Conservation (phyloP, 1,140 invertebrate species). For the Agraylea sexmaculata region DNA sequence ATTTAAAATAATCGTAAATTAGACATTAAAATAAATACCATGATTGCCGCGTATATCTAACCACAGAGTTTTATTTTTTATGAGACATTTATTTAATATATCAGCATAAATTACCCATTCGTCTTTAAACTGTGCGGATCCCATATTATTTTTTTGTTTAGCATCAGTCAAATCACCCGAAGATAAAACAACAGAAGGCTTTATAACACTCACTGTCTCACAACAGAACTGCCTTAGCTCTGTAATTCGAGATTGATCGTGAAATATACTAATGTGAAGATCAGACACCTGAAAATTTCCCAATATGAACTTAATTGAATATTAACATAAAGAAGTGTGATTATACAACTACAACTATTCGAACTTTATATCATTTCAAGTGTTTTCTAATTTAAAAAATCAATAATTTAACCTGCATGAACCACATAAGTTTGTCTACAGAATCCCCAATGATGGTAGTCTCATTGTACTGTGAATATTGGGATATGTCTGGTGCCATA, state of each 20-base stretch:
- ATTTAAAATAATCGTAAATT: slow-evolving; percentile 12
- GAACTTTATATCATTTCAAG: slow-evolving; percentile 1
- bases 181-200: slow-evolving; percentile 70
- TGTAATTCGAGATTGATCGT: slow-evolving; percentile 58
- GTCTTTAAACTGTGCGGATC: slow-evolving; percentile 67
- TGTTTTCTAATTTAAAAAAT: slow-evolving; percentile 6
- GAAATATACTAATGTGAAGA: slow-evolving; percentile 79
- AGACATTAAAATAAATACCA: slow-evolving; percentile 46
- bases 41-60: slow-evolving; percentile 91
- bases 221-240: slow-evolving; percentile 75
- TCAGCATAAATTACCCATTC: slow-evolving; percentile 79
- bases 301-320: neutral
- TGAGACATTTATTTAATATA: slow-evolving; percentile 54
- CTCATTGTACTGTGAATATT: too few species aligned
- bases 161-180: slow-evolving; percentile 87
- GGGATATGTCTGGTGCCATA: too few species aligned
- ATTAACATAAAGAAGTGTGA: slow-evolving; percentile 1
- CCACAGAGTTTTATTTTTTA: slow-evolving; percentile 64
- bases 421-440: slow-evolving; percentile 55
- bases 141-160: slow-evolving; percentile 63
- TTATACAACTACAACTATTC: neutral
- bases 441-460: slow-evolving; percentile 40
- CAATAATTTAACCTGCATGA: slow-evolving; percentile 53
- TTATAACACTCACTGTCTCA: slow-evolving; percentile 58
- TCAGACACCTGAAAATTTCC: slow-evolving; percentile 61